phyloP scores from a whole-genome alignment of 2,797 vertebrate genomes.

The Sebastiscus tertius region DNA sequence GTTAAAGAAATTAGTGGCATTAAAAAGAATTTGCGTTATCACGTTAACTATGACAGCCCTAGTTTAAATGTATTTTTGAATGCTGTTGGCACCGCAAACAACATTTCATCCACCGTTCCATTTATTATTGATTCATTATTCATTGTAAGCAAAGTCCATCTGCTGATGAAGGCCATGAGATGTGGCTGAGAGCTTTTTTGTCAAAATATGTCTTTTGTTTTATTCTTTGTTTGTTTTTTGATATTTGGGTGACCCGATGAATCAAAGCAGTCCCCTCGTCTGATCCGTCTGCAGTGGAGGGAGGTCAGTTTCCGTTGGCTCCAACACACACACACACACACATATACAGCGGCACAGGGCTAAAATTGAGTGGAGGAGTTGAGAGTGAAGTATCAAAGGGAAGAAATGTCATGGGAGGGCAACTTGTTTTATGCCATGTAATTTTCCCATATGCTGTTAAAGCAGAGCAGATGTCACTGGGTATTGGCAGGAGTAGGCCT shows the following conservation, averaged over 20 bases:
- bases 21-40: no score
- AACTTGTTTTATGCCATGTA: conserved; percentile 65
- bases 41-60: no score
- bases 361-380: conserved; percentile 63
- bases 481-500: conserved; percentile 54
- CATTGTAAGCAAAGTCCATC: not conserved
- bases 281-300: conserved; percentile 33
- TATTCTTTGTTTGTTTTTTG: not conserved
- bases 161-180: not conserved
- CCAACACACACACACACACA: conserved; percentile 23
- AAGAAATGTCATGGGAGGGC: conserved; percentile 64
- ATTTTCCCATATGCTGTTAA: conserved; percentile 67
- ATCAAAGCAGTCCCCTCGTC: conserved; percentile 23
- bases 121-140: not conserved
- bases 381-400: conserved; percentile 70
- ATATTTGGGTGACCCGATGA: conserved; percentile 18
- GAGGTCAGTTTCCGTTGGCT: conserved; percentile 53
- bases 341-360: conserved; percentile 32
- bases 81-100: not conserved
- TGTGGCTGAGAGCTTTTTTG: not conserved
- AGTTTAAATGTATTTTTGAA: not conserved
- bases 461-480: conserved; percentile 71
- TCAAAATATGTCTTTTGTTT: not conserved
- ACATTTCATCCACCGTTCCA: not conserved
- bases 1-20: no score